Evolutionary conservation across 1,140 invertebrate genomes (phyloP).

Genomic region (Lordiphosa collinella): DNA sequence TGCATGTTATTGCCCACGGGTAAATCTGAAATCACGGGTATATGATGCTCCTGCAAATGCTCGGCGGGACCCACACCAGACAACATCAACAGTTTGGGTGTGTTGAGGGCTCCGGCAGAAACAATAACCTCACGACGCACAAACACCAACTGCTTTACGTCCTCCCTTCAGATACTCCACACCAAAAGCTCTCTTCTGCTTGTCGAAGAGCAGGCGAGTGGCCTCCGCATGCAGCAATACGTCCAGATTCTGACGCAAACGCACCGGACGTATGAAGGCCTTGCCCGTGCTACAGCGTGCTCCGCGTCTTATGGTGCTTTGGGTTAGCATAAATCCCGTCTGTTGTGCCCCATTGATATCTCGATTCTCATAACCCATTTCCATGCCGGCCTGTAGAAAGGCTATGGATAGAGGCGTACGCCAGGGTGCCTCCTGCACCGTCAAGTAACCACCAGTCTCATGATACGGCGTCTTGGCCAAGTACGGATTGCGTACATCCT

Average conservation of each 20-base stretch:
- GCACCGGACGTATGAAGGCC: constrained; percentile 91
- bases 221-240: constrained; percentile 90
- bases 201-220: constrained; percentile 85
- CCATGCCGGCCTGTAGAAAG: constrained; percentile 89
- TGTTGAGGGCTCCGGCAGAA: constrained; percentile 89
- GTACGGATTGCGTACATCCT: constrained; percentile 92
- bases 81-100: constrained; percentile 93
- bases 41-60: constrained; percentile 87
- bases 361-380: constrained; percentile 89
- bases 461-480: constrained; percentile 88
- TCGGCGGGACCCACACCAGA: constrained; percentile 92
- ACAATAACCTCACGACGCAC: constrained; percentile 89
- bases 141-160: constrained; percentile 83
- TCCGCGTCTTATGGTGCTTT: constrained; percentile 91
- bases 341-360: constrained; percentile 92
- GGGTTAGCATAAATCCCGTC: constrained; percentile 91
- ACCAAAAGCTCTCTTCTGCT: constrained; percentile 86
- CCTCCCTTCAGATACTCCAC: constrained; percentile 87
- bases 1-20: constrained; percentile 92
- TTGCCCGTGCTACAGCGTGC: constrained; percentile 93
- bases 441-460: constrained; percentile 88
- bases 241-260: constrained; percentile 89
- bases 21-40: constrained; percentile 87
- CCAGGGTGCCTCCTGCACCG: constrained; percentile 91
- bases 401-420: constrained; percentile 88